Evolutionary conservation across 2,888 invertebrate species (phyloP).

Genomic region (Cosmia trapezina): DNA sequence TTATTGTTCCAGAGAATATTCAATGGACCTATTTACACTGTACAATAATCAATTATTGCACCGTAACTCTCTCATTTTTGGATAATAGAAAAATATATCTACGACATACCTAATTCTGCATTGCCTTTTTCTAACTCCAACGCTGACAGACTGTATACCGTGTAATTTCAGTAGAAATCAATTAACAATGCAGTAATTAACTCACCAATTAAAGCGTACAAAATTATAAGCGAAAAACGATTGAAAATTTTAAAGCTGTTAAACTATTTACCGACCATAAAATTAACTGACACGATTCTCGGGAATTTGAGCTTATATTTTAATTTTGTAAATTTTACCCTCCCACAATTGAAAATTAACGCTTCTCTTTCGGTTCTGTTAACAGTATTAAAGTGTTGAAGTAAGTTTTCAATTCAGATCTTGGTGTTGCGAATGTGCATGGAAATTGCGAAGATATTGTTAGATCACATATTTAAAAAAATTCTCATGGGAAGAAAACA

Average conservation of each 20-base stretch:
- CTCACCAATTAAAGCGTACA: slow-evolving; percentile 9
- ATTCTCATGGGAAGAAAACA: neutral
- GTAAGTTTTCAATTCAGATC: neutral
- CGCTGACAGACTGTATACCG: neutral
- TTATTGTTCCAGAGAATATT: slow-evolving; percentile 40
- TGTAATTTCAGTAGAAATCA: neutral
- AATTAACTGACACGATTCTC: slow-evolving; percentile 8
- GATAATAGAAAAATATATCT: neutral
- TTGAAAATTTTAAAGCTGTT: slow-evolving; percentile 4
- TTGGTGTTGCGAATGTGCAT: neutral
- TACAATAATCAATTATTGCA: slow-evolving; percentile 13
- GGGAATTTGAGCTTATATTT: neutral
- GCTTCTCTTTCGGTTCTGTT: too few species aligned
- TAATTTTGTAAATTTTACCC: neutral
- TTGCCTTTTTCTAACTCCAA: neutral
- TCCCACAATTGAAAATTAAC: slow-evolving; percentile 7
- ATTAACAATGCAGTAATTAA: neutral
- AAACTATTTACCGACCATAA: slow-evolving; percentile 35
- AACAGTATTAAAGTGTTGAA: neutral
- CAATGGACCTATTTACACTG: neutral
- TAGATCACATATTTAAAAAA: neutral
- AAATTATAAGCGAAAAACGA: slow-evolving; percentile 10
- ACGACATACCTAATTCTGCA: neutral
- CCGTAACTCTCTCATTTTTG: neutral
- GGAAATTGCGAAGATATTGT: neutral